Percentiles rank a stretch among this genome's conserved stretches.
phyloP scores from a whole-genome alignment of 2,797 vertebrate species.

The Hyperoplus lanceolatus region DNA sequence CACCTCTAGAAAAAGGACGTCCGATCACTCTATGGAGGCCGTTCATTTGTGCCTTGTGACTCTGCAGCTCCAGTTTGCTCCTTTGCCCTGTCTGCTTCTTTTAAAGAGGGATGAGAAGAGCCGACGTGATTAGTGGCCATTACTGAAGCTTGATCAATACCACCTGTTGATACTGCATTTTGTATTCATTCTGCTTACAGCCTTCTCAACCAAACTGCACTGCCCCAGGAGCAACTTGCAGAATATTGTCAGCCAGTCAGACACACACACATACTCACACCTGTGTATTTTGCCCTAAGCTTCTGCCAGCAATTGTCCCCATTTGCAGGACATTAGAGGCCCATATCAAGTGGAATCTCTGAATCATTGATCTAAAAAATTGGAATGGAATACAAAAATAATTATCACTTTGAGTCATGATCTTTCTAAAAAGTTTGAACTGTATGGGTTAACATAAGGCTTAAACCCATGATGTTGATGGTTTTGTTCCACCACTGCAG shows the following conservation, averaged over 20 bases:
- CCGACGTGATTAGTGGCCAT: conserved; percentile 30
- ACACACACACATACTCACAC: background rate
- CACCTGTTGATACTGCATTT: conserved; percentile 36
- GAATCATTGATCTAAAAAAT: background rate
- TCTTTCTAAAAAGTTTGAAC: conserved; percentile 17
- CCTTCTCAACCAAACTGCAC: conserved; percentile 12
- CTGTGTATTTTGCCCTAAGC: background rate
- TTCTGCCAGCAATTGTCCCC: background rate
- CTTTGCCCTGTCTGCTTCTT: conserved; percentile 19
- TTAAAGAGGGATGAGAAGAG: conserved; percentile 24
- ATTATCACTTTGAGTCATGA: conserved; percentile 27
- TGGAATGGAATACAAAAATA: conserved; percentile 12
- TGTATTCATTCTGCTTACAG: conserved; percentile 22
- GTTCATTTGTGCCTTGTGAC: conserved; percentile 45
- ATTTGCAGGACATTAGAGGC: conserved; percentile 58
- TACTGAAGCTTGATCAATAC: conserved; percentile 39
- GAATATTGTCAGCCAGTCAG: background rate
- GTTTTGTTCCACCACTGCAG: conserved; percentile 31
- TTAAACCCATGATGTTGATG: conserved; percentile 10
- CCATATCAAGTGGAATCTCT: conserved; percentile 16
- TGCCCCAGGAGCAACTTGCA: conserved; percentile 20
- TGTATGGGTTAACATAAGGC: conserved; percentile 29
- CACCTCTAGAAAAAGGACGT: conserved; percentile 3
- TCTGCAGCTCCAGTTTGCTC: conserved; percentile 26
- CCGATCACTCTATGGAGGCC: background rate